Evolutionary conservation across 1,140 invertebrate genomes (phyloP).

Genomic region (Diprion similis): DNA sequence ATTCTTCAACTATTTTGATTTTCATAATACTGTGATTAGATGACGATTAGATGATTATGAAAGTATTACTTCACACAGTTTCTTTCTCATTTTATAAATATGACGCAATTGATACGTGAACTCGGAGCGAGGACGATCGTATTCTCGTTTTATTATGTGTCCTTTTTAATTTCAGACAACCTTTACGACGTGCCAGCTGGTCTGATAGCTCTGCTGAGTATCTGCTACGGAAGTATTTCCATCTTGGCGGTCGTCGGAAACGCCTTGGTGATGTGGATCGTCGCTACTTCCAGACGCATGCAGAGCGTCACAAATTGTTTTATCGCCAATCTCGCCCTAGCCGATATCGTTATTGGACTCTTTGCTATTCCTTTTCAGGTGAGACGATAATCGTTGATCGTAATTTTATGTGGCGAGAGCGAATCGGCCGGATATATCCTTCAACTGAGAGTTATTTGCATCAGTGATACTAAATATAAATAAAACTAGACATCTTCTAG

Average conservation of each 20-base stretch:
- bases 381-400: conserved; percentile 38
- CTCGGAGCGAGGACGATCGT: too few species aligned
- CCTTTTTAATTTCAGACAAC: conserved; percentile 33
- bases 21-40: too few species aligned
- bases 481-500: too few species aligned
- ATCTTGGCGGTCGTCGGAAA: conserved; percentile 82
- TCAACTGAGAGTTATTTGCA: too few species aligned
- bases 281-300: conserved; percentile 75
- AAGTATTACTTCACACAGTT: too few species aligned
- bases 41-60: too few species aligned
- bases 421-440: too few species aligned
- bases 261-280: conserved; percentile 81
- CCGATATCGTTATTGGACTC: conserved; percentile 80
- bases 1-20: too few species aligned
- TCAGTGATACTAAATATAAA: too few species aligned
- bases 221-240: conserved; percentile 83
- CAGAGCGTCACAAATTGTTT: conserved; percentile 85
- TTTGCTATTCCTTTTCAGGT: conserved; percentile 84
- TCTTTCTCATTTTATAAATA: too few species aligned
- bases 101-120: too few species aligned
- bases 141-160: too few species aligned
- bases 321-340: conserved; percentile 80
- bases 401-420: not conserved
- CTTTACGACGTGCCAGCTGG: conserved; percentile 77
- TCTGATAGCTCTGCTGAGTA: conserved; percentile 75